A percentile compares a stretch with the other conserved stretches of the same genome.
These are phyloP conservation scores for Nomada fucata DNA, from an alignment of 2,888 invertebrate species.

Conservation along the genomic window DNA sequence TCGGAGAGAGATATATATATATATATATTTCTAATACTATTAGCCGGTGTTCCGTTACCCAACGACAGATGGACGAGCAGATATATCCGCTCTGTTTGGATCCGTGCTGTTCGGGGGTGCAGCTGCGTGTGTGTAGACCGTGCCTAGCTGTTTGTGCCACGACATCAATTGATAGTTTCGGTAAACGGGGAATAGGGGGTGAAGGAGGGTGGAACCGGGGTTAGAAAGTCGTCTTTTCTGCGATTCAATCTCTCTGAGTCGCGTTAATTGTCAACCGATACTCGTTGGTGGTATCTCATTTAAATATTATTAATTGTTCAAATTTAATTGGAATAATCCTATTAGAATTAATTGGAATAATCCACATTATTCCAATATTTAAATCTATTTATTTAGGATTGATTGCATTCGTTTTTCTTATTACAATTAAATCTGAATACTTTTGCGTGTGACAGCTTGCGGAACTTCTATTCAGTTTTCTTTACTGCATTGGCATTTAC, in stretches of 20 bases:
- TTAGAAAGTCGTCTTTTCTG: not conserved
- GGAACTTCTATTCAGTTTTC: too few relatives aligned
- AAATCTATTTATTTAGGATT: too few relatives aligned
- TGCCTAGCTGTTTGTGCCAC: constrained; percentile 67
- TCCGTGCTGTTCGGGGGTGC: constrained; percentile 72
- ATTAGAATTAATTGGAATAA: too few relatives aligned
- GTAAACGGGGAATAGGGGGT: constrained; percentile 73
- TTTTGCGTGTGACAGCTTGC: too few relatives aligned
- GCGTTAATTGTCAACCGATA: not conserved
- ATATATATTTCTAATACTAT: constrained; percentile 83
- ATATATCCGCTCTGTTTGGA: constrained; percentile 79
- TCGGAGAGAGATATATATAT: constrained; percentile 64
- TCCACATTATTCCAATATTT: too few relatives aligned
- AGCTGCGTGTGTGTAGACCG: constrained; percentile 71
- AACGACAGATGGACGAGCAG: constrained; percentile 82
- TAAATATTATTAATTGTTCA: too few relatives aligned
- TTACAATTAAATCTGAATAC: too few relatives aligned
- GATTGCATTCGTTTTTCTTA: too few relatives aligned
- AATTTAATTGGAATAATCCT: too few relatives aligned
- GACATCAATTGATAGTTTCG: constrained; percentile 81
- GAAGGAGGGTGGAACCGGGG: constrained; percentile 3
- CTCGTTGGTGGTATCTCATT: too few relatives aligned
- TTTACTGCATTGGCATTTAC: too few relatives aligned
- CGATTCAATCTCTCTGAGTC: constrained; percentile 9
- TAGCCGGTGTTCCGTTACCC: constrained; percentile 84